phyloP scores from a whole-genome alignment of 2,888 invertebrate species.

The Neoaliturus tenellus region DNA sequence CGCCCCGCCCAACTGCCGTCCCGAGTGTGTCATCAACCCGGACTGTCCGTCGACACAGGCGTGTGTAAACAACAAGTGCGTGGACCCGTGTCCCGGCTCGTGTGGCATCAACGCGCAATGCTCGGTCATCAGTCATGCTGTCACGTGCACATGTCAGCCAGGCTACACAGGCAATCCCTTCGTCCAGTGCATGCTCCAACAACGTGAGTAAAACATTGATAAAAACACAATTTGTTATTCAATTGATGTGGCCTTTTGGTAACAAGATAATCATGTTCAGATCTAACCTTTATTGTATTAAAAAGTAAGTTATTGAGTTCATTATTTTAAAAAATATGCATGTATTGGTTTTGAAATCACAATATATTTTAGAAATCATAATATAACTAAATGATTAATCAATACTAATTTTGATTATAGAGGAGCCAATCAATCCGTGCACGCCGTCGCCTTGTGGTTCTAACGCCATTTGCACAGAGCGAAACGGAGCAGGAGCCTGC shows the following conservation, averaged over 20 bases:
- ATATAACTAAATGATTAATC: not conserved
- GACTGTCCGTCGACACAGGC: conserved; percentile 87
- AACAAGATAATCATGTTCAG: too few species aligned
- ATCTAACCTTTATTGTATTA: too few species aligned
- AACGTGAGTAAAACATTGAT: conserved; percentile 73
- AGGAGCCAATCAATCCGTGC: conserved; percentile 82
- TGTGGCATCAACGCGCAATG: conserved; percentile 90
- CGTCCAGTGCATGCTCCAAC: conserved; percentile 81
- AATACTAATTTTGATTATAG: conserved; percentile 69
- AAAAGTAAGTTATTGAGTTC: too few species aligned
- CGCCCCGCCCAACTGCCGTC: conserved; percentile 87
- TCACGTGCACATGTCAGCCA: conserved; percentile 85
- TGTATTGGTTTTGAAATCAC: too few species aligned
- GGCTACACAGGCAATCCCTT: conserved; percentile 91
- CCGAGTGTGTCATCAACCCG: conserved; percentile 88
- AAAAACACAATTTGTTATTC: too few species aligned
- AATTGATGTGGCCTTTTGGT: too few species aligned
- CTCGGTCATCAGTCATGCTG: conserved; percentile 86
- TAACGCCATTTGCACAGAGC: conserved; percentile 86
- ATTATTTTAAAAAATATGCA: too few species aligned
- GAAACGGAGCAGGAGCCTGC: conserved; percentile 88
- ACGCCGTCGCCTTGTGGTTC: conserved; percentile 92
- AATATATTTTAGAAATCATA: too few species aligned
- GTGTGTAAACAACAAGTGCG: conserved; percentile 87
- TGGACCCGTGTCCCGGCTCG: conserved; percentile 88